Evolutionary conservation across 1,140 invertebrate genomes (phyloP), one percentile per base, ranked within the genome.

Genomic region (Tetragnatha versicolor): DNA sequence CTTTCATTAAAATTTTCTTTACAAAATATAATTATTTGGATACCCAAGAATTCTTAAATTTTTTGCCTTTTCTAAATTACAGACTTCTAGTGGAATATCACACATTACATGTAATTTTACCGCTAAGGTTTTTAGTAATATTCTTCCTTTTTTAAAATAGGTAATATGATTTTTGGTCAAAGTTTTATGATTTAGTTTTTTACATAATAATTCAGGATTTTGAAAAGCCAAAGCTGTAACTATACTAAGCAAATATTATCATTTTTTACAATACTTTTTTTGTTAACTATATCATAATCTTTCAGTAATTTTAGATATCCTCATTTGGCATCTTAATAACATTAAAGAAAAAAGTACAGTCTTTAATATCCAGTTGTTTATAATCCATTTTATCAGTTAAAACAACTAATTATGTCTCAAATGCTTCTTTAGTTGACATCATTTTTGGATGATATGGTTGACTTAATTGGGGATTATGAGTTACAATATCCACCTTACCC

Each of bases 1-100:
- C 2, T 66, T 45, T 66, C 39, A 31, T 66, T 66, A 31, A 20
- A 22, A 47, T 66, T 66, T n/a, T 66, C 39, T 66, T 42, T 27
- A 47, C 12, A 66, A 29, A 66, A 37, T n/a, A 66, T 31, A 29
- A 7, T 66, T 6, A 63, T 66, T 31, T 47, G 39, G 47, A 66
- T 47, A 66, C 39, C 37, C 47, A 66, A 31, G 33, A 66, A 66
- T 17, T 47, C n/a, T 47, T 66, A 25, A 29, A 66, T n/a, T 1
- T 66, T 66, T 66, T 5, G 47, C 37, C 9, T 66, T 6, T 0
- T 47, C 42, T n/a, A 47, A 45, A 31, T 3, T 47, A 29, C 1
- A 66, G 9, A 66, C 6, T 20, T 66, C 63, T 31, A 45, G 14
- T 42, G 27, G 12, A 47, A 47, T 65, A 66, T 47, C 2, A 66